Evolutionary conservation across 2,113 vertebrate species (phyloP).

Genomic region (Perca flavescens): DNA sequence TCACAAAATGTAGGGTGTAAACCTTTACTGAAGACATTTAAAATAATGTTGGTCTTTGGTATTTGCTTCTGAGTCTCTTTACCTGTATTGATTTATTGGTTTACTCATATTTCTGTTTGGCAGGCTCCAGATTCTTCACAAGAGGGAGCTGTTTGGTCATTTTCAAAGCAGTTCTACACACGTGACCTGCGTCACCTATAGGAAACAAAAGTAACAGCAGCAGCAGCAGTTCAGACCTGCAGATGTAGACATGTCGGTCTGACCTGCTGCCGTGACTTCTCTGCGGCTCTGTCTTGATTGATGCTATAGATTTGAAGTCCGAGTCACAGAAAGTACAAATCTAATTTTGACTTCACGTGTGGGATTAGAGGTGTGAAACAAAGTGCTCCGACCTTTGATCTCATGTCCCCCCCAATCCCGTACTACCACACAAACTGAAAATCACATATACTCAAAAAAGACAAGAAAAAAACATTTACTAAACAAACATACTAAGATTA

Average conservation of each 20-base stretch:
- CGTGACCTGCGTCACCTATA: not conserved
- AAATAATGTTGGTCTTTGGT: not conserved
- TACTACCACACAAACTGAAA: too few relatives aligned
- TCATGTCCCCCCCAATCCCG: too few relatives aligned
- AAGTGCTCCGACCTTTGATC: too few relatives aligned
- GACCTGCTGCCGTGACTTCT: not conserved
- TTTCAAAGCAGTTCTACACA: not conserved
- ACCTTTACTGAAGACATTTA: not conserved
- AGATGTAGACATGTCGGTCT: not conserved
- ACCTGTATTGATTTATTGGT: not conserved
- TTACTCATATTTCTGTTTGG: not conserved
- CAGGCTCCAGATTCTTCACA: not conserved
- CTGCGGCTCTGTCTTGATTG: not conserved
- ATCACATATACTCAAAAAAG: too few relatives aligned
- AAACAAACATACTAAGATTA: too few relatives aligned
- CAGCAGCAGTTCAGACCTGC: not conserved
- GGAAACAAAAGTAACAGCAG: conserved; percentile 9
- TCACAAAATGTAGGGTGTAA: not conserved
- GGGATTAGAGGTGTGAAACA: not conserved
- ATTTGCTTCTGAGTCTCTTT: not conserved
- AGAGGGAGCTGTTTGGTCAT: conserved; percentile 26
- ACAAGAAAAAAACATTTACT: too few relatives aligned
- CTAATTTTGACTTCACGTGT: not conserved
- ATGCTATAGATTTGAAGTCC: not conserved
- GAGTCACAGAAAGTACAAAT: not conserved